Conservation (phyloP, 2,113 vertebrate genomes). For the Polypterus senegalus region DNA sequence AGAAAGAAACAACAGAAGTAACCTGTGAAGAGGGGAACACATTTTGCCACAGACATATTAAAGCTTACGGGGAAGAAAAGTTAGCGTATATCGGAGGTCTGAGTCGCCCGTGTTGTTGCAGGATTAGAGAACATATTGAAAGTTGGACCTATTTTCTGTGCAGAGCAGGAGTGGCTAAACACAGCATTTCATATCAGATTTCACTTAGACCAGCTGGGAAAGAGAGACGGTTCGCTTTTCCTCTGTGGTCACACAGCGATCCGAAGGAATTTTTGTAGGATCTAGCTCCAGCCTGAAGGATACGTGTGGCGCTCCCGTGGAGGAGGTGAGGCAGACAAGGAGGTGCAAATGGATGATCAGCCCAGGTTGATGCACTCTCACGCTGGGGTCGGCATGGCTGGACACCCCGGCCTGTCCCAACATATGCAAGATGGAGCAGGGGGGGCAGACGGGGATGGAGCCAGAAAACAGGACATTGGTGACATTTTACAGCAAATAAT, state of each 20-base stretch:
- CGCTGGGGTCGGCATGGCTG: constrained; percentile 81
- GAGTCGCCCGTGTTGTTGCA: constrained; percentile 2
- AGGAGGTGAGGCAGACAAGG: constrained; percentile 40
- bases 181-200: constrained; percentile 48
- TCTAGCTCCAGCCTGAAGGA: constrained; percentile 44
- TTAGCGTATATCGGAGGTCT: constrained; percentile 4
- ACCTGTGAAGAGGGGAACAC: constrained; percentile 23
- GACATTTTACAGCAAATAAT: constrained; percentile 98
- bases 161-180: constrained; percentile 32
- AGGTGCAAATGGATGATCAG: constrained; percentile 82
- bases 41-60: neutral
- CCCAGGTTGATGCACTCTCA: constrained; percentile 90
- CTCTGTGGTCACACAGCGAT: constrained; percentile 23
- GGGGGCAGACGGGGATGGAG: constrained; percentile 73
- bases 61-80: constrained; percentile 7
- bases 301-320: constrained; percentile 28
- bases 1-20: constrained; percentile 54
- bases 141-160: constrained; percentile 26
- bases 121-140: constrained; percentile 37
- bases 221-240: constrained; percentile 31
- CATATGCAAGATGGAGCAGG: constrained; percentile 83
- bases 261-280: constrained; percentile 43
- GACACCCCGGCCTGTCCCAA: constrained; percentile 85
- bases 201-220: constrained; percentile 46
- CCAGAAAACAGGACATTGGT: constrained; percentile 93